A percentile compares a stretch with the other conserved stretches of the same genome.
These are phyloP conservation scores for Aphyosemion australe DNA, from an alignment of 2,113 vertebrate species.

Conservation along the genomic window DNA sequence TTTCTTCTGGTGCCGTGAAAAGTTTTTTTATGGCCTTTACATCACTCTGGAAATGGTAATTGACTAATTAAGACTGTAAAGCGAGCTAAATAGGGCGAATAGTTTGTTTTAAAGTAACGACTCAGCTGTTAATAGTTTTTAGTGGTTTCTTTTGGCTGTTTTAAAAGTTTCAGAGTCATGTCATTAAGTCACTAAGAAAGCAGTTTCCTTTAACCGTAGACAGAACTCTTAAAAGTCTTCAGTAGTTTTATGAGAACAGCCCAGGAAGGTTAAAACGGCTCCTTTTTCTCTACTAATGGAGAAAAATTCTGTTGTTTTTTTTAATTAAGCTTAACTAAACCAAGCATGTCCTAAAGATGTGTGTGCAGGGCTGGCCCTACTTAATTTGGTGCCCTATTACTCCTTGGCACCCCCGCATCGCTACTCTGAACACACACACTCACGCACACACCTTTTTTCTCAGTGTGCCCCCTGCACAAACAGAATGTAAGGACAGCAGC, in stretches of 20 bases:
- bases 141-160: constrained; percentile 3
- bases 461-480: too few species aligned
- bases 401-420: too few species aligned
- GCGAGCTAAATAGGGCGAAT: background rate
- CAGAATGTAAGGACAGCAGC: too few species aligned
- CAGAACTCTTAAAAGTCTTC: constrained; percentile 13
- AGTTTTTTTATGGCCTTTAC: constrained; percentile 1
- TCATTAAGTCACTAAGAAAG: constrained; percentile 12
- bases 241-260: constrained; percentile 7
- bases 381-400: too few species aligned
- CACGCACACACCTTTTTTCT: too few species aligned
- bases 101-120: constrained; percentile 7
- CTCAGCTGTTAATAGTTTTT: constrained; percentile 5
- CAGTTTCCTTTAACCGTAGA: background rate
- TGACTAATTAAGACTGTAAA: constrained; percentile 21
- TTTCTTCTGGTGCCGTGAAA: background rate
- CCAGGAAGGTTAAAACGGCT: background rate
- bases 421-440: too few species aligned
- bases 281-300: background rate
- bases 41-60: constrained; percentile 24
- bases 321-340: background rate
- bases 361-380: too few species aligned
- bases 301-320: background rate
- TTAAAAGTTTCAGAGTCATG: constrained; percentile 19
- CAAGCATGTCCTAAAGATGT: background rate